These are phyloP conservation scores for Mesembrinibis cayennensis DNA, from an alignment of 2,113 vertebrate species.

Conservation along the genomic window DNA sequence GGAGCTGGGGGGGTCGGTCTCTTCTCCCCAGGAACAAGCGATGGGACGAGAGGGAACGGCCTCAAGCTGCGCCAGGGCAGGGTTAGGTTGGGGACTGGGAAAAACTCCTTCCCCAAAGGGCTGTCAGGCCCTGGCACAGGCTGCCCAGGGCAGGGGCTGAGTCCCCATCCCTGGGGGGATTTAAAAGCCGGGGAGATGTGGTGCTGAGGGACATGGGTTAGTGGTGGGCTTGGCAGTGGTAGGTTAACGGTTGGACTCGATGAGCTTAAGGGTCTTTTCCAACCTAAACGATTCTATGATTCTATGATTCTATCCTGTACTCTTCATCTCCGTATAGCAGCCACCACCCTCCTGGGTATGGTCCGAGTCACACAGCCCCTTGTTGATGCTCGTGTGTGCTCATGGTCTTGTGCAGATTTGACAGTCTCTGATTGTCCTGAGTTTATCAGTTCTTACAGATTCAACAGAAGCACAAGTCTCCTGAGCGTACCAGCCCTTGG, in stretches of 20 bases:
- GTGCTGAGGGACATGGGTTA: too few species aligned
- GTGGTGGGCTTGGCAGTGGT: background rate
- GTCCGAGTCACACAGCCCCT: accelerated
- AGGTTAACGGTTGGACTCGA: accelerated
- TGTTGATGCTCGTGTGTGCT: accelerated
- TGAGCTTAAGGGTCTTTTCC: background rate
- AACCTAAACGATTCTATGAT: background rate
- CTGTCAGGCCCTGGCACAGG: background rate
- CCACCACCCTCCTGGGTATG: background rate
- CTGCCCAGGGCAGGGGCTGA: background rate
- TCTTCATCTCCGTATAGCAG: background rate
- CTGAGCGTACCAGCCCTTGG: background rate
- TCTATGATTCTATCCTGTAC: background rate
- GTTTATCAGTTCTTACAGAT: background rate
- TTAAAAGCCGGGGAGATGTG: background rate
- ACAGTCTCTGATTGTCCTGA: background rate
- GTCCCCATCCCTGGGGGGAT: background rate
- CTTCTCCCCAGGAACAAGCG: background rate
- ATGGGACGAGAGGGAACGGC: background rate
- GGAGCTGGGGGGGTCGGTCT: accelerated
- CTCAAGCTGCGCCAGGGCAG: background rate
- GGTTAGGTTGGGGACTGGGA: background rate
- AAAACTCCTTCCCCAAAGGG: background rate
- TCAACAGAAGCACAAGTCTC: background rate
- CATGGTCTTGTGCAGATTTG: background rate